Conservation (phyloP, 2,113 vertebrate species). For the Pleuronectes platessa region DNA sequence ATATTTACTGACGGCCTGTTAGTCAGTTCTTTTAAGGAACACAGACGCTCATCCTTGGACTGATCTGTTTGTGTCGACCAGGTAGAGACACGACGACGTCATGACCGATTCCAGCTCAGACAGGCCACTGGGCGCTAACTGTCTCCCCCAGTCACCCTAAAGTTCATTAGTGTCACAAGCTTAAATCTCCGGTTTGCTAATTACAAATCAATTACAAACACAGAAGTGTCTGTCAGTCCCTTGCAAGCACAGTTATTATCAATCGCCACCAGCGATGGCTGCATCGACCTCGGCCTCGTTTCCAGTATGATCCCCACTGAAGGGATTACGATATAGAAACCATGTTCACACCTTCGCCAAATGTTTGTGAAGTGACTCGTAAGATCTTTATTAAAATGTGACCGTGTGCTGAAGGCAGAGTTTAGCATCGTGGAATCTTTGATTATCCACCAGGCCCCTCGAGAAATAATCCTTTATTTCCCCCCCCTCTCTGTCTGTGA, state of each 20-base stretch:
- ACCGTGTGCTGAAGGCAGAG: slow-evolving; percentile 41
- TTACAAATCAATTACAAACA: slow-evolving; percentile 72
- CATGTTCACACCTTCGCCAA: not conserved
- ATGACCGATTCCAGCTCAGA: slow-evolving; percentile 46
- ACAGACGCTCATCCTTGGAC: not conserved
- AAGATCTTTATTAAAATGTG: slow-evolving; percentile 39
- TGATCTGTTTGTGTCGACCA: slow-evolving; percentile 32
- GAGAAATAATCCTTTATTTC: slow-evolving; percentile 58
- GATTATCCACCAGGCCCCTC: slow-evolving; percentile 58
- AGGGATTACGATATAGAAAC: not conserved
- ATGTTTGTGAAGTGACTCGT: slow-evolving; percentile 26
- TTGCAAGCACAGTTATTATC: slow-evolving; percentile 60
- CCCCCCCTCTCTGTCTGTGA: slow-evolving; percentile 5
- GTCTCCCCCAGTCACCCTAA: slow-evolving; percentile 58
- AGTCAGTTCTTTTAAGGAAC: not conserved
- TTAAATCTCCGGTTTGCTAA: slow-evolving; percentile 73
- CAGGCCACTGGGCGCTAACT: slow-evolving; percentile 28
- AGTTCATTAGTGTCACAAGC: slow-evolving; percentile 71
- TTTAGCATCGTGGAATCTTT: slow-evolving; percentile 57
- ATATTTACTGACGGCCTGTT: slow-evolving; percentile 18
- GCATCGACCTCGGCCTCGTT: slow-evolving; percentile 32
- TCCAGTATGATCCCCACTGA: not conserved
- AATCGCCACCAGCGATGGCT: slow-evolving; percentile 37
- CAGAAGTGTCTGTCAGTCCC: slow-evolving; percentile 44
- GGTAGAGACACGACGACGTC: slow-evolving; percentile 48